Percentiles rank a stretch among this genome's conserved stretches.
Conservation (phyloP, 1,140 invertebrate genomes). For the Orius insidiosus region DNA sequence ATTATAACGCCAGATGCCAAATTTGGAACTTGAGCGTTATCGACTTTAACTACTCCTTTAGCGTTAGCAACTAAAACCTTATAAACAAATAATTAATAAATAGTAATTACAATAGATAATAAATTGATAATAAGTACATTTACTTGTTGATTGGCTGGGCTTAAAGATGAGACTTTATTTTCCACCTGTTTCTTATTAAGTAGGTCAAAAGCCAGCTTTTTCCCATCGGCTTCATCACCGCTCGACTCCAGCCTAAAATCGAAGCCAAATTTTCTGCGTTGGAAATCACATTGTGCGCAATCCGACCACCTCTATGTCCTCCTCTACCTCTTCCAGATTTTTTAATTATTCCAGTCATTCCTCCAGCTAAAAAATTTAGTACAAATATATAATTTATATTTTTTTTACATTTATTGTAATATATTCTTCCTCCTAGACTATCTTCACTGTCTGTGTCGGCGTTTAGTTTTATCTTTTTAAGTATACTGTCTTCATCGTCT, state of each 20-base stretch:
- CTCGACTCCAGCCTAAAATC: slow-evolving; percentile 15
- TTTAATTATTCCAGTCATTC: slow-evolving; percentile 6
- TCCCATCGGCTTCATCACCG: slow-evolving; percentile 12
- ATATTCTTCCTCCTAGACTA: slow-evolving; percentile 18
- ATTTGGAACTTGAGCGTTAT: slow-evolving; percentile 52
- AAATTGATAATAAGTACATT: background rate
- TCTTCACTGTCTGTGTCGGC: slow-evolving; percentile 30
- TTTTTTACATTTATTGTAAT: background rate
- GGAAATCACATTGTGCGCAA: background rate
- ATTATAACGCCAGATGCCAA: slow-evolving; percentile 38
- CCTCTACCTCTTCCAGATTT: slow-evolving; percentile 6
- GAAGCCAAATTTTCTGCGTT: slow-evolving; percentile 14
- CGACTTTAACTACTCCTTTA: slow-evolving; percentile 53
- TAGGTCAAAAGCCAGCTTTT: slow-evolving; percentile 3
- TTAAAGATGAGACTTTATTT: slow-evolving; percentile 14
- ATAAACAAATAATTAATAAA: slow-evolving; percentile 2
- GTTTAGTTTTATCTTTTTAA: slow-evolving; percentile 33
- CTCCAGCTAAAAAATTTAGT: slow-evolving; percentile 1
- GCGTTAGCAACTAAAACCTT: slow-evolving; percentile 39
- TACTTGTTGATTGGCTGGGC: slow-evolving; percentile 19
- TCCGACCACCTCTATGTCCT: background rate
- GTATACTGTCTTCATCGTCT: slow-evolving; percentile 25
- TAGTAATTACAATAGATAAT: background rate
- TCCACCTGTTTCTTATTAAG: slow-evolving; percentile 10
- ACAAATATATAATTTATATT: too few species aligned